Evolutionary conservation across 2,113 vertebrate genomes (phyloP).

Genomic region (Serilophus lunatus): DNA sequence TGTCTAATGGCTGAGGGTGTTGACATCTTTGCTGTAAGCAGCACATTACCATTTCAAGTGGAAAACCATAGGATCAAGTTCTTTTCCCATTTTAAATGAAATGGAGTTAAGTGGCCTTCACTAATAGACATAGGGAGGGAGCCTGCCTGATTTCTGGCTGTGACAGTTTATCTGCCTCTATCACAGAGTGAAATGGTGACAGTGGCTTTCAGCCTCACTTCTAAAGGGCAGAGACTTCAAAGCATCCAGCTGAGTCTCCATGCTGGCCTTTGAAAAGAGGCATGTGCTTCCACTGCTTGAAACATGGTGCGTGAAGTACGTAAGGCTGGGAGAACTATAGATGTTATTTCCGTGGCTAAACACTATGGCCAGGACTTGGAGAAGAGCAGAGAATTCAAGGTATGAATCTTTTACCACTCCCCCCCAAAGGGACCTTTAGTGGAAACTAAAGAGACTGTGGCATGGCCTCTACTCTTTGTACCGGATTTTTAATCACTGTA

Average conservation of each 20-base stretch:
- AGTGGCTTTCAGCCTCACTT: background rate
- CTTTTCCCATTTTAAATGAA: constrained; percentile 1
- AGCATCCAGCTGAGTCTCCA: background rate
- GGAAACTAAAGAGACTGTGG: background rate
- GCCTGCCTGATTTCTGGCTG: background rate
- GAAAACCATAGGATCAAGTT: background rate
- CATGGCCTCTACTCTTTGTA: background rate
- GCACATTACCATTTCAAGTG: background rate
- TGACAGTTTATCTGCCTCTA: background rate
- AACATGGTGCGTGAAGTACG: accelerated
- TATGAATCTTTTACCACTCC: background rate
- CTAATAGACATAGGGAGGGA: background rate
- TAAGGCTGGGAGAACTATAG: background rate
- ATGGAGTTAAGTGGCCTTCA: background rate
- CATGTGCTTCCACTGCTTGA: background rate
- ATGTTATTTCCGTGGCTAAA: background rate
- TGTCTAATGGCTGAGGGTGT: background rate
- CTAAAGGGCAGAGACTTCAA: background rate
- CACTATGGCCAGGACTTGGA: background rate
- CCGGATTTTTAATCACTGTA: background rate
- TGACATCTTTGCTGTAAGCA: background rate
- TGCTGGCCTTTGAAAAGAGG: background rate
- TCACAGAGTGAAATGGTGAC: background rate
- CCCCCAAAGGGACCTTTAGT: background rate
- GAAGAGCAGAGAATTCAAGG: background rate